phyloP scores from a whole-genome alignment of 2,113 vertebrate genomes.

The Siniperca knerii region DNA sequence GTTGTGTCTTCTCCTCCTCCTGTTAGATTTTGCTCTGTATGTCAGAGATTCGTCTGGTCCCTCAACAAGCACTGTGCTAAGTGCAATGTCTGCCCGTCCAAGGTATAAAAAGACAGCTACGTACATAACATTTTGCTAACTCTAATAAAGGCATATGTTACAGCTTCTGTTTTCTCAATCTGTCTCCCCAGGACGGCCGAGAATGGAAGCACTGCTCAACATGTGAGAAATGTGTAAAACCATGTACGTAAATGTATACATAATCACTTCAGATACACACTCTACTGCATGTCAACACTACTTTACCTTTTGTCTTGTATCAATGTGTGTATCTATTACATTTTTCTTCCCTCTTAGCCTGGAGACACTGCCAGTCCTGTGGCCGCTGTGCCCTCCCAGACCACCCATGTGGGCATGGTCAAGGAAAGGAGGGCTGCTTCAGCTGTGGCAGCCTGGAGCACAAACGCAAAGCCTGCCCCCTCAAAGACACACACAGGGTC shows the following conservation, averaged over 20 bases:
- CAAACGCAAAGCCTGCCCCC: constrained; percentile 89
- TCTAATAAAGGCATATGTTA: neutral
- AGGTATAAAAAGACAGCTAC: constrained; percentile 82
- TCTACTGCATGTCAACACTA: neutral
- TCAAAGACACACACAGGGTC: constrained; percentile 1
- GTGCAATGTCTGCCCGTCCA: constrained; percentile 93
- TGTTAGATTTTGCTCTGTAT: constrained; percentile 89
- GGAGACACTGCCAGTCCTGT: constrained; percentile 91
- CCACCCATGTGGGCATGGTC: constrained; percentile 83
- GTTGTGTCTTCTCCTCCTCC: neutral
- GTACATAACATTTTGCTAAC: too few relatives aligned
- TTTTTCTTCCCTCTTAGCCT: constrained; percentile 83
- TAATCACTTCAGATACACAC: neutral
- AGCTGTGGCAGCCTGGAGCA: constrained; percentile 88
- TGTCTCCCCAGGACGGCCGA: constrained; percentile 88
- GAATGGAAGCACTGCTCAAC: constrained; percentile 92
- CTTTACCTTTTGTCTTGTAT: neutral
- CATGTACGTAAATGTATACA: constrained; percentile 85
- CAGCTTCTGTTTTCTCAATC: constrained; percentile 18
- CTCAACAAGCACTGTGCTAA: constrained; percentile 92
- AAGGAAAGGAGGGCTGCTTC: constrained; percentile 85
- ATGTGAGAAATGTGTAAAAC: constrained; percentile 94
- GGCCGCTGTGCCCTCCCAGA: constrained; percentile 85
- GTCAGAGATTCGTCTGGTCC: constrained; percentile 89
- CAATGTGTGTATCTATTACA: neutral